Evolutionary conservation across 2,888 invertebrate species (phyloP).

Genomic region (Synanthedon andrenaeformis): DNA sequence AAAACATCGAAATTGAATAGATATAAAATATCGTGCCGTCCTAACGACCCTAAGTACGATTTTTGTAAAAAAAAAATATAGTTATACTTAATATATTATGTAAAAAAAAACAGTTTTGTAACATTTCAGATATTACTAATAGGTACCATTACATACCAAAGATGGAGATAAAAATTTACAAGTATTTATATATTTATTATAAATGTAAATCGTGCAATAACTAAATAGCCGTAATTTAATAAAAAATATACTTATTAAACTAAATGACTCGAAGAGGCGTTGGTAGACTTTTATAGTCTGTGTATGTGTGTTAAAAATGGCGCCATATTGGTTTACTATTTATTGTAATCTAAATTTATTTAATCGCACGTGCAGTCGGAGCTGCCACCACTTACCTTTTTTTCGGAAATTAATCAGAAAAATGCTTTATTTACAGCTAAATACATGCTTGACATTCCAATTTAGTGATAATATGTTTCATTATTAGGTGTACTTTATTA

Average conservation of each 20-base stretch:
- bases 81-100: constrained; percentile 62
- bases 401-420: constrained; percentile 19
- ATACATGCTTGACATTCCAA: constrained; percentile 49
- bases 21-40: constrained; percentile 67
- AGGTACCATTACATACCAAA: constrained; percentile 67
- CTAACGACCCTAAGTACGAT: constrained; percentile 65
- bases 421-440: constrained; percentile 47
- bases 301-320: not conserved
- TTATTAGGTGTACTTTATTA: constrained; percentile 47
- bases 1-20: constrained; percentile 68
- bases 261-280: constrained; percentile 59
- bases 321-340: constrained; percentile 44
- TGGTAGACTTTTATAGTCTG: constrained; percentile 24
- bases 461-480: constrained; percentile 49
- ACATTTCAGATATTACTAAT: constrained; percentile 66
- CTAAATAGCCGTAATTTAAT: constrained; percentile 67
- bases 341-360: constrained; percentile 56
- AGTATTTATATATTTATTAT: constrained; percentile 71
- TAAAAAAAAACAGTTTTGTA: constrained; percentile 64
- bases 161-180: constrained; percentile 66
- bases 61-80: constrained; percentile 67
- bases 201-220: constrained; percentile 72
- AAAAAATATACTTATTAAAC: constrained; percentile 52
- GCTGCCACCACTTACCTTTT: constrained; percentile 17
- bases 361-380: constrained; percentile 31